Evolutionary conservation across 2,113 vertebrate genomes (phyloP).

Genomic region (Ivindomyrus marchei): DNA sequence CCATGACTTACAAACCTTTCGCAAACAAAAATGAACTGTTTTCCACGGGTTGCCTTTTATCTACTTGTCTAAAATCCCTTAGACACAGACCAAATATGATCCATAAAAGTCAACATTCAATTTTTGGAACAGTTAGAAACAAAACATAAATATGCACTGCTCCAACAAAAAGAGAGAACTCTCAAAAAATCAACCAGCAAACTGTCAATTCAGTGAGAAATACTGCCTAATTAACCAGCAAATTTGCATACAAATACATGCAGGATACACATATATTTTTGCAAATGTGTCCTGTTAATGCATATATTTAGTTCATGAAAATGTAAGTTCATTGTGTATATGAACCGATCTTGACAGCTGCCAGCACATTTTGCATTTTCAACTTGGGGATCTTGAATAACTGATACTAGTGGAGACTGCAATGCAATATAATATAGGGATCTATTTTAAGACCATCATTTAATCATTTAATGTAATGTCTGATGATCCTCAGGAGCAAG

Average conservation of each 20-base stretch:
- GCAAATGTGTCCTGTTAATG: neutral
- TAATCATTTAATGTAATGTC: neutral
- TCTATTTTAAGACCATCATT: neutral
- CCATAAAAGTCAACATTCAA: neutral
- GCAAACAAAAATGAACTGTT: slow-evolving; percentile 73
- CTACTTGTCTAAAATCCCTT: slow-evolving; percentile 12
- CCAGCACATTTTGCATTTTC: neutral
- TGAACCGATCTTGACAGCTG: neutral
- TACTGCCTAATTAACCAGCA: neutral
- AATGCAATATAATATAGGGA: neutral
- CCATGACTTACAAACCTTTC: slow-evolving; percentile 31
- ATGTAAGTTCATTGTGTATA: neutral
- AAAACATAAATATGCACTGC: neutral
- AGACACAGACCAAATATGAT: slow-evolving; percentile 1
- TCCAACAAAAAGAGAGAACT: neutral
- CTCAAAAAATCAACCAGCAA: neutral
- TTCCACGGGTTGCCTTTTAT: slow-evolving; percentile 70
- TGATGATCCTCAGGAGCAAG: neutral
- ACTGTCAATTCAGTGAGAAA: neutral
- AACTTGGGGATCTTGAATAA: neutral
- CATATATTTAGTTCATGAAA: neutral
- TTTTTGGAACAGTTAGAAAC: neutral
- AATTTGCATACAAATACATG: neutral
- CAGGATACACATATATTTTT: neutral
- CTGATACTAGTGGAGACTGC: neutral